Evolutionary conservation across 2,888 invertebrate species (phyloP), one percentile per base, ranked within the genome.

Genomic region (Carpatolechia fugitivella): DNA sequence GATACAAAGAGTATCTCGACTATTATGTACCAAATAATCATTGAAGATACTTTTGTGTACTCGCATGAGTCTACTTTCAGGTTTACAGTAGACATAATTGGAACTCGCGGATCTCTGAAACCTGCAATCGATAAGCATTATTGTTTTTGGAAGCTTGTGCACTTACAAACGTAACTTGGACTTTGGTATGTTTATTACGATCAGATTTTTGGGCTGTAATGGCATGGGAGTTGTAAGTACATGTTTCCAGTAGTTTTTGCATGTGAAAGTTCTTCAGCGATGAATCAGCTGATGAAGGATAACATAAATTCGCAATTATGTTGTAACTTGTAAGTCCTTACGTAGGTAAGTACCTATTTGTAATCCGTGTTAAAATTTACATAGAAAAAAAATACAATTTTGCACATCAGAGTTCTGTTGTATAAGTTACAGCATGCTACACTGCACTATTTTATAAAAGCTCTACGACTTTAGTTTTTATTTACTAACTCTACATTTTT

Each of bases 91-190:
- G 3, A 24, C 24, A 8, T 10, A 8, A 5, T 33, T 6, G 2
- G n/a, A 14, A 49, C 14, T 38, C 29, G 40, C 5, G 40, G 29
- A 30, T 16, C 35, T 36, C 44, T 44, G 29, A 29, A 44, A 44
- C 41, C 20, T 13, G 14, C 44, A 44, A 44, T 44, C 44, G 11
- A 44, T 44, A 44, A 44, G 29, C 44, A 44, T 13, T 35, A 65
- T 65, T 62, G 63, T 63, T 66, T 68, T 68, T 65, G 65, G 61
- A 66, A 54, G 53, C 44, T 44, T 44, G 44, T 29, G 7, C 29
- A 29, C 44, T 44, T 44, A 44, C 10, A 44, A 10, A 33, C 33
- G 33, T 33, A 33, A 20, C 38, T 44, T 11, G 24, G 11, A 29
- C 29, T 44, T 52, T 46, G 40, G 50, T 35, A 57, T 60, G 58